Evolutionary conservation across 2,888 invertebrate genomes (phyloP).

Genomic region (Yponomeuta evonymella): DNA sequence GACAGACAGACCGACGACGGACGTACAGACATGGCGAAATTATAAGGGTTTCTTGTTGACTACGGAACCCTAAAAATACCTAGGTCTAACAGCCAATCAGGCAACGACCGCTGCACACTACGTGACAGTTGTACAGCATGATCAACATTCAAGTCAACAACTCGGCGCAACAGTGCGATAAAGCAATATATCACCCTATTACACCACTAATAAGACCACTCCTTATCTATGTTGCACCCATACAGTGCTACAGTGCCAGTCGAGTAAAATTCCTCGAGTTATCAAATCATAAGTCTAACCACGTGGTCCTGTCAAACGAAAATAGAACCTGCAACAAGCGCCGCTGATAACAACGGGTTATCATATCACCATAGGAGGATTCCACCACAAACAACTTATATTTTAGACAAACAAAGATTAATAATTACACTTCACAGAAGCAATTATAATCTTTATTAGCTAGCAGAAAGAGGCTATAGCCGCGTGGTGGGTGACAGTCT

Average conservation of each 20-base stretch:
- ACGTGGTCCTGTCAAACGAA: constrained; percentile 18
- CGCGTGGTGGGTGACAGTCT: no score
- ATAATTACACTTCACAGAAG: neutral
- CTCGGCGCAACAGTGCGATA: neutral
- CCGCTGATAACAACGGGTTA: constrained; percentile 52
- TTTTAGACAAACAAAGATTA: neutral
- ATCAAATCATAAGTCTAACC: neutral
- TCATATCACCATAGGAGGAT: constrained; percentile 69
- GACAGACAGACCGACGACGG: no score
- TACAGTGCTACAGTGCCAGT: neutral
- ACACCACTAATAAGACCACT: neutral
- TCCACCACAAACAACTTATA: constrained; percentile 64
- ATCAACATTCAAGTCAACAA: neutral
- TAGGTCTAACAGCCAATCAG: no score
- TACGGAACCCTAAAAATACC: no score
- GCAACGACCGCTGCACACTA: neutral
- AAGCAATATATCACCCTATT: neutral
- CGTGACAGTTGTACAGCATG: neutral
- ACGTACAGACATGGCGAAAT: no score
- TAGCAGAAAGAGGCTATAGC: no score
- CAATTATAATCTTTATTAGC: neutral
- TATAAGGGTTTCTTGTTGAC: no score
- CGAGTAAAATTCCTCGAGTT: neutral
- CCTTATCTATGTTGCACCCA: neutral
- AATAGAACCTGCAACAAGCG: constrained; percentile 28